Percentiles rank a stretch among this genome's conserved stretches.
Conservation (phyloP, 2,113 vertebrate species). For the Trematocara macrostoma region DNA sequence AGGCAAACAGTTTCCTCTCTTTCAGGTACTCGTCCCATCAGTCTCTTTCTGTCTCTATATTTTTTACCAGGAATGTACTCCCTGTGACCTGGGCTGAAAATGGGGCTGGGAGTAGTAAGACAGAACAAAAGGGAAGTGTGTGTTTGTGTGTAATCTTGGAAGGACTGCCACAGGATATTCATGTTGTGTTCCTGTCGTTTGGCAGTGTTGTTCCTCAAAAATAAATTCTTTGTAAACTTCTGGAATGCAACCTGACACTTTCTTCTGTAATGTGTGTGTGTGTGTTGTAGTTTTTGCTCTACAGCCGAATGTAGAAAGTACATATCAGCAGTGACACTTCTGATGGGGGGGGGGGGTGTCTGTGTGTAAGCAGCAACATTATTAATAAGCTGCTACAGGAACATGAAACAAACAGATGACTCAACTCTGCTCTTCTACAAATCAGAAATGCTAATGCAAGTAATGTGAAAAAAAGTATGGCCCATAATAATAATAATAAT, state of each 20-base stretch:
- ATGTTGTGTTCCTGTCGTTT: conserved; percentile 28
- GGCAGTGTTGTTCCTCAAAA: background rate
- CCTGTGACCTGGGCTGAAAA: conserved; percentile 17
- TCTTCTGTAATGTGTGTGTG: background rate
- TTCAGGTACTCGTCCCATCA: background rate
- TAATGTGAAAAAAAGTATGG: background rate
- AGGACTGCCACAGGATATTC: conserved; percentile 14
- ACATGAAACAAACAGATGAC: background rate
- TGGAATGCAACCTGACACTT: background rate
- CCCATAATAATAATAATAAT: background rate
- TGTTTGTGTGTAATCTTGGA: conserved; percentile 10
- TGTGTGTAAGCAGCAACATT: background rate
- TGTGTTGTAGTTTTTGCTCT: background rate
- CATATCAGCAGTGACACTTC: background rate
- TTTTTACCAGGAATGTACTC: conserved; percentile 47
- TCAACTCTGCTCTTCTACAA: background rate
- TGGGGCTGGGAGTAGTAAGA: background rate
- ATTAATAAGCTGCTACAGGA: background rate
- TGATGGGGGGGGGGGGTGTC: background rate
- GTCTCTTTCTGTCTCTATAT: background rate
- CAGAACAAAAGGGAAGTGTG: conserved; percentile 3
- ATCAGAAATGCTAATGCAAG: background rate
- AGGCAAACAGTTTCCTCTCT: background rate
- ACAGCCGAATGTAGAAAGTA: background rate
- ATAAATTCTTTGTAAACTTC: background rate